These are phyloP conservation scores for Alsophila aescularia DNA, from an alignment of 2,888 invertebrate genomes.

Conservation along the genomic window DNA sequence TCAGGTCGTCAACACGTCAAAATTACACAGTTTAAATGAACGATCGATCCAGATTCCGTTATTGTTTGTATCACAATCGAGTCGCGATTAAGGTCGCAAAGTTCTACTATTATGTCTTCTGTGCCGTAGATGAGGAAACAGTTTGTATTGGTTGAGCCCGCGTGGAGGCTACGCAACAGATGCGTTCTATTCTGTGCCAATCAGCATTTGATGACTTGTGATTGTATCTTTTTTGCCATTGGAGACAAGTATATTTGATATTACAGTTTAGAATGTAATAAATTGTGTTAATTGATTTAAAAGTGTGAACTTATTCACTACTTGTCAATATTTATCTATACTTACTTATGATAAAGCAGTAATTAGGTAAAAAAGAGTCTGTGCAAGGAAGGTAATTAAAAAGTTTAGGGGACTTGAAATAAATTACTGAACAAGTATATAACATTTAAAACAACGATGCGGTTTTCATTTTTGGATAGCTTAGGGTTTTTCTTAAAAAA, in stretches of 20 bases:
- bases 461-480: no score
- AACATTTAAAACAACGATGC: no score
- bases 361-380: no score
- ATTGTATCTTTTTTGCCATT: conserved; percentile 6
- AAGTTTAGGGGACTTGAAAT: no score
- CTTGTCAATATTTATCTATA: no score
- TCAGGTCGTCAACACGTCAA: conserved; percentile 59
- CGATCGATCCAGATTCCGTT: conserved; percentile 64
- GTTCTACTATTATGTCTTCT: conserved; percentile 17
- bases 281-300: neutral
- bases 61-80: conserved; percentile 61
- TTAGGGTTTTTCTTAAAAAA: no score
- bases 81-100: conserved; percentile 47
- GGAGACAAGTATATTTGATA: conserved; percentile 1
- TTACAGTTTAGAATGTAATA: neutral
- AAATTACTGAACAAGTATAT: no score
- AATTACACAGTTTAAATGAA: conserved; percentile 60
- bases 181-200: conserved; percentile 1
- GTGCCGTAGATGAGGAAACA: conserved; percentile 10
- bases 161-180: conserved; percentile 3
- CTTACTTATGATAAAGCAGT: no score
- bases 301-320: no score
- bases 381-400: no score
- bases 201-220: neutral
- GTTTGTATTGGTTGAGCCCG: conserved; percentile 5